These are phyloP conservation scores for Verasper variegatus DNA, from an alignment of 2,113 vertebrate genomes.

Conservation along the genomic window DNA sequence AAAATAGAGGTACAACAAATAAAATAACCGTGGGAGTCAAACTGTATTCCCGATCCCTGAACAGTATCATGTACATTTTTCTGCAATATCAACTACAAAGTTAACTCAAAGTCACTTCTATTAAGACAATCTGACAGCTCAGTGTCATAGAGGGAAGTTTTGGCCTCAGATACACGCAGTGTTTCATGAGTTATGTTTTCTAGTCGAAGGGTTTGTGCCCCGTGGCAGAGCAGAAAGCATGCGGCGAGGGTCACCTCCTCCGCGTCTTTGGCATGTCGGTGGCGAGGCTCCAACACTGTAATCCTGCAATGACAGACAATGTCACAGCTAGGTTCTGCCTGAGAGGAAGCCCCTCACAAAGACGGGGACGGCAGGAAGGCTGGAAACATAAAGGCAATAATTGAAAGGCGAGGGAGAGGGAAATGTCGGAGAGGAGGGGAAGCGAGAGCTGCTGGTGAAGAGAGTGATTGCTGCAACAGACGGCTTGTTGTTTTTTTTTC, in stretches of 20 bases:
- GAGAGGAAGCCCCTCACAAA: conserved; percentile 63
- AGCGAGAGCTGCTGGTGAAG: conserved; percentile 9
- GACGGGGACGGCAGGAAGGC: conserved; percentile 38
- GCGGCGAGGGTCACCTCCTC: conserved; percentile 53
- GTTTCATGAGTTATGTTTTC: conserved; percentile 40
- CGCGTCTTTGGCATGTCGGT: conserved; percentile 44
- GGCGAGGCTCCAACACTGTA: conserved; percentile 57
- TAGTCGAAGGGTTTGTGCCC: conserved; percentile 33
- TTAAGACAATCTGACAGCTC: conserved; percentile 42
- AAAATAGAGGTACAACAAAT: not conserved
- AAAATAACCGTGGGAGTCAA: conserved; percentile 5
- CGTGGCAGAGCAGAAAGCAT: conserved; percentile 35
- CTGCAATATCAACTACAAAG: conserved; percentile 39
- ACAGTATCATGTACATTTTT: not conserved
- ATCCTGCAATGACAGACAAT: conserved; percentile 73
- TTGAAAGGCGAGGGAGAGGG: conserved; percentile 52
- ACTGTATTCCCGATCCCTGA: conserved; percentile 1
- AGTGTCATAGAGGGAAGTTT: conserved; percentile 37
- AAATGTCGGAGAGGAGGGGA: conserved; percentile 35
- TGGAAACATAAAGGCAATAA: conserved; percentile 52
- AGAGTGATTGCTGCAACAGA: conserved; percentile 37
- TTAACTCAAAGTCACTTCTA: conserved; percentile 54
- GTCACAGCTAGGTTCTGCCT: conserved; percentile 65
- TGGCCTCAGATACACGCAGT: conserved; percentile 16
- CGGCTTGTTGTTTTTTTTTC: not conserved